These are phyloP conservation scores for Drosophila stalkeri DNA, from an alignment of 2,888 invertebrate species.

Conservation along the genomic window DNA sequence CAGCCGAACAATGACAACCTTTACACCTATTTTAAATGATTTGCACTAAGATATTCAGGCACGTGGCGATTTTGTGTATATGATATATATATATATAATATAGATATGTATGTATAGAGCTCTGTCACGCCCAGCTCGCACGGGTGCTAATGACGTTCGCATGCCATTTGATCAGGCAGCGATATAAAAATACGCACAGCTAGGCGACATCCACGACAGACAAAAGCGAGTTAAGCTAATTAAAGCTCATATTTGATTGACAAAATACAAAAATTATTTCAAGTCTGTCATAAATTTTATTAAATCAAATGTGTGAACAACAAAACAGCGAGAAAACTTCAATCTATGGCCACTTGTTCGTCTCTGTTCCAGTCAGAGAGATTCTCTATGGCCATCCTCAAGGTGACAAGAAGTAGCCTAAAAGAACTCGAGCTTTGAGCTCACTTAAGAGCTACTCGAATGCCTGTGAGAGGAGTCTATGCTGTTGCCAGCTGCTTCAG, in stretches of 20 bases:
- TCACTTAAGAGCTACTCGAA: no score
- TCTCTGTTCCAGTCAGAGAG: background rate
- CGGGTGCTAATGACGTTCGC: slow-evolving; percentile 63
- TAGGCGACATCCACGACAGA: slow-evolving; percentile 9
- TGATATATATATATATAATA: background rate
- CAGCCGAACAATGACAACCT: background rate
- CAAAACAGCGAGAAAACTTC: background rate
- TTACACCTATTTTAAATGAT: slow-evolving; percentile 26
- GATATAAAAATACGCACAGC: slow-evolving; percentile 32
- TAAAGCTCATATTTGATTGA: slow-evolving; percentile 12
- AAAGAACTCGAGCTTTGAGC: background rate
- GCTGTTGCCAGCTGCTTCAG: background rate
- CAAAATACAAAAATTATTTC: slow-evolving; percentile 11
- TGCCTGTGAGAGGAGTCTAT: background rate
- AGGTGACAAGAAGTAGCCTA: background rate
- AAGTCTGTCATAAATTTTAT: slow-evolving; percentile 9
- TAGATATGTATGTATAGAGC: background rate
- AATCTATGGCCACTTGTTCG: background rate
- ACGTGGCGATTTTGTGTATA: slow-evolving; percentile 55
- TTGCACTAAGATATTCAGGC: slow-evolving; percentile 28
- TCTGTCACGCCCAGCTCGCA: slow-evolving; percentile 28
- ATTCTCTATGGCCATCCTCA: background rate
- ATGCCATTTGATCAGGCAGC: slow-evolving; percentile 58
- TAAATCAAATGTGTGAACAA: background rate
- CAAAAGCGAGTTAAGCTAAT: slow-evolving; percentile 27